Base-by-base conservation (phyloP, 2,888 invertebrate species). In the Athalia cordata region DNA sequence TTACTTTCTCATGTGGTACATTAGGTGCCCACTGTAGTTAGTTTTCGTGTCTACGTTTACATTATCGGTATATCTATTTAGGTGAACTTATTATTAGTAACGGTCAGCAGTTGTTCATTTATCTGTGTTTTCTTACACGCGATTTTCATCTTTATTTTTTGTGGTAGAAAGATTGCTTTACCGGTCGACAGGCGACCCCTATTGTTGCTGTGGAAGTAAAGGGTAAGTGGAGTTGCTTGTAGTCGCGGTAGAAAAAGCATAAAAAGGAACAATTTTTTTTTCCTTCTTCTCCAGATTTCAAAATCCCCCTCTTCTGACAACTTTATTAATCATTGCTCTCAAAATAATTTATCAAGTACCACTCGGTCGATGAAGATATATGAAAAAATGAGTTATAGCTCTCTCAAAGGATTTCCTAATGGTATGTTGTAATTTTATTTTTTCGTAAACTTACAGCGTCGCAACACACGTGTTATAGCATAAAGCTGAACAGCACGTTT, bases 31-130 rank as follows among this genome's bases (percentile, higher is more conserved):
- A 29, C 1, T 29, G 29, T 29, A 2, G 29, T 11, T 64, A 64
- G 55, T 11, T 11, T 55, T 55, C n/a, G 8, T 55, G 3, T 55
- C 55, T n/a, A 11, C n/a, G 3, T 55, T 61, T 61, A 6, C 61
- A 6, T 61, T n/a, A 61, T 61, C 13, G 6, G 61, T n/a, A 13
- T n/a, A n/a, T n/a, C 8, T 8, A 4, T 55, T 11, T n/a, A 11
- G 55, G 55, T 55, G 9, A 2, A 55, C 68, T 29, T 55, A 29
- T 29, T 29, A 55, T 68, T 68, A 68, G 68, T 50, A 57, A 50
- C 70, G 55, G 57, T 59, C 67, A 59, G 59, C 70, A 59, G 57
- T 70, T 5, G 59, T 70, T 70, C 57, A 59, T 70, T 70, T 59
- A 57, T 57, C 70, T 47, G 57, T 57, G 59, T 70, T 45, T 55